These are phyloP conservation scores for Speoplatyrhinus poulsoni DNA, from an alignment of 2,113 vertebrate genomes.

Conservation along the genomic window DNA sequence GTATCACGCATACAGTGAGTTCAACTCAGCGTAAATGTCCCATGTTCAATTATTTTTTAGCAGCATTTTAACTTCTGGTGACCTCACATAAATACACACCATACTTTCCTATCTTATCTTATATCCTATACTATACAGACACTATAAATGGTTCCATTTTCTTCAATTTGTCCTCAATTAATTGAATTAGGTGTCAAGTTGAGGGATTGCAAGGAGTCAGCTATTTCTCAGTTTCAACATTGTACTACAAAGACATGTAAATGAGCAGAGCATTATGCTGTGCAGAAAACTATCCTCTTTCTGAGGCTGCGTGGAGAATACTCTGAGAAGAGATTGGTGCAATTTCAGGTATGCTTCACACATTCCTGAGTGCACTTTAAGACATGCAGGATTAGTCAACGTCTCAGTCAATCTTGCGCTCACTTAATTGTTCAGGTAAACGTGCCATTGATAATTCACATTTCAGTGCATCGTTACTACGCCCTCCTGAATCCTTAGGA, in stretches of 20 bases:
- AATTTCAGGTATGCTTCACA: slow-evolving; percentile 20
- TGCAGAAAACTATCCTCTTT: slow-evolving; percentile 26
- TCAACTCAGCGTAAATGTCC: background rate
- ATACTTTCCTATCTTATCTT: background rate
- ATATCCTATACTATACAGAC: background rate
- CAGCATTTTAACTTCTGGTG: background rate
- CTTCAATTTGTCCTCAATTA: slow-evolving; percentile 15
- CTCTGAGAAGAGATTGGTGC: background rate
- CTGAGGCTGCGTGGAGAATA: background rate
- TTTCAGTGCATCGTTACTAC: slow-evolving; percentile 1
- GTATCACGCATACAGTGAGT: too few species aligned
- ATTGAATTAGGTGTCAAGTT: slow-evolving; percentile 48
- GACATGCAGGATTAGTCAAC: slow-evolving; percentile 15
- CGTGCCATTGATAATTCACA: background rate
- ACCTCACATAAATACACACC: background rate
- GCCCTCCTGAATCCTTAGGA: slow-evolving; percentile 7
- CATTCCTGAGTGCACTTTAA: slow-evolving; percentile 24
- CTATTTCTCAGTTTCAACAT: slow-evolving; percentile 34
- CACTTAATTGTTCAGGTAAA: slow-evolving; percentile 22
- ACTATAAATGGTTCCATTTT: slow-evolving; percentile 11
- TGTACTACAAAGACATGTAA: slow-evolving; percentile 57
- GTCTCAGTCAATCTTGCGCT: slow-evolving; percentile 17
- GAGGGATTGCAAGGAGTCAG: slow-evolving; percentile 33
- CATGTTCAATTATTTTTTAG: slow-evolving; percentile 11
- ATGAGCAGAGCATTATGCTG: slow-evolving; percentile 41